Base-by-base conservation (phyloP, 1,140 invertebrate genomes). In the Hyphantria cunea region DNA sequence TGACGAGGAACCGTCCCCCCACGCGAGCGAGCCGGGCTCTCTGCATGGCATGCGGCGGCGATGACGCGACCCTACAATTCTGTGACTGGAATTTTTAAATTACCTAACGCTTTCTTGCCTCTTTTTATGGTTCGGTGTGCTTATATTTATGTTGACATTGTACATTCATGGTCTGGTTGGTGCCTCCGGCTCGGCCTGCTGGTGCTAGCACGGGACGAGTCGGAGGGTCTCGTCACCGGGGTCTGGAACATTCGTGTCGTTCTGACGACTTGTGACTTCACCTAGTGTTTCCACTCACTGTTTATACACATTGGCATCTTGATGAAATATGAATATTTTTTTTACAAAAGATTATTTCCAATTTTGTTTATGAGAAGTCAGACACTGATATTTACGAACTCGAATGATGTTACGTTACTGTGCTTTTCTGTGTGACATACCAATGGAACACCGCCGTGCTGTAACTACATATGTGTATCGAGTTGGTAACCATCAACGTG, bases 91-190 rank as follows among this genome's bases (percentile, higher is more conserved):
- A 80, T 89, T 89, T n/a, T 87, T 81, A 74, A 85, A 78, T 73
- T 80, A 84, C 84, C 86, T 88, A 82, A 71, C 76, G 84, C 84
- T 87, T 86, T 78, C 72, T 71, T 79, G 81, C 86, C 82, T 87
- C 70, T 85, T 83, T 80, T 80, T 86, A 86, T 90, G 87, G 82
- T 83, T 90, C 88, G 78, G 84, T 90, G 88, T 90, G 88, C 88
- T 90, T 90, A 56, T 77, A 78, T 84, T 82, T 82, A 76, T 78
- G 76, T 86, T 82, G 63, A 77, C 73, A 75, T 72, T 67, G 54
- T 74, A 48, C 54, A 44, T 50, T 34, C 42, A 48, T 54, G 31
- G 42, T 42, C 69, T 66, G 76, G 72, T 66, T 72, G 12, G 37
- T 41, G 31, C 47, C 47, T n/a, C 32, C 55, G 25, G 47, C 25